Conservation (phyloP, 2,888 invertebrate genomes). For the Orchesellides sinensis region DNA sequence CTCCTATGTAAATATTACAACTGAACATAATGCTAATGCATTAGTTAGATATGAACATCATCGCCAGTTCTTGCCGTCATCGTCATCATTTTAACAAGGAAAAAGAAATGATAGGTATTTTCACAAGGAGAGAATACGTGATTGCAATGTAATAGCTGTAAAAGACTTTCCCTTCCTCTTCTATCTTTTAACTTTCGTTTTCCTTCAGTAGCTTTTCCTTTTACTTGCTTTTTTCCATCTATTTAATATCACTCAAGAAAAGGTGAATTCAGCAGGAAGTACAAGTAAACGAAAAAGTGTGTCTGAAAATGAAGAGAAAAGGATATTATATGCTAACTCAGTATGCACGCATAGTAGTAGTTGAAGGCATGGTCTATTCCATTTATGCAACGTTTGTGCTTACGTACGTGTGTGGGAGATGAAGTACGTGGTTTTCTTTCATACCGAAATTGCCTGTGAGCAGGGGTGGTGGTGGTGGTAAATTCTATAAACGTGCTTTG, state of each 20-base stretch:
- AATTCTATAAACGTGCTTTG: not conserved
- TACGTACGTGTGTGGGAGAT: not conserved
- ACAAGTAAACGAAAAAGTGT: not conserved
- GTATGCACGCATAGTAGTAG: too few relatives aligned
- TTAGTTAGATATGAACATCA: too few relatives aligned
- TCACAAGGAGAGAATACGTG: constrained; percentile 7
- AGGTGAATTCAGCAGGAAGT: not conserved
- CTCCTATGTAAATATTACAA: too few relatives aligned
- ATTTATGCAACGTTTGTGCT: not conserved
- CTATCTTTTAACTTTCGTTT: too few relatives aligned
- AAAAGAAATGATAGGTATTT: not conserved
- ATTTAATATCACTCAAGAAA: constrained; percentile 16
- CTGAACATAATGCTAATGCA: too few relatives aligned
- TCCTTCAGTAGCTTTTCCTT: too few relatives aligned
- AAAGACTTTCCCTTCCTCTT: too few relatives aligned
- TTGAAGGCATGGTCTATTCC: not conserved
- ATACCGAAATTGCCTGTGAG: not conserved
- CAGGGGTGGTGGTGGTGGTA: not conserved
- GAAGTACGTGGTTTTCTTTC: constrained; percentile 33
- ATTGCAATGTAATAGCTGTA: constrained; percentile 1
- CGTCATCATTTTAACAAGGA: not conserved
- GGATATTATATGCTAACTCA: not conserved
- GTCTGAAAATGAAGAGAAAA: not conserved
- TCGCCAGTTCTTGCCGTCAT: too few relatives aligned
- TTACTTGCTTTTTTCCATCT: not conserved